Evolutionary conservation across 1,140 invertebrate species (phyloP).

Genomic region (Calephelis virginiensis): DNA sequence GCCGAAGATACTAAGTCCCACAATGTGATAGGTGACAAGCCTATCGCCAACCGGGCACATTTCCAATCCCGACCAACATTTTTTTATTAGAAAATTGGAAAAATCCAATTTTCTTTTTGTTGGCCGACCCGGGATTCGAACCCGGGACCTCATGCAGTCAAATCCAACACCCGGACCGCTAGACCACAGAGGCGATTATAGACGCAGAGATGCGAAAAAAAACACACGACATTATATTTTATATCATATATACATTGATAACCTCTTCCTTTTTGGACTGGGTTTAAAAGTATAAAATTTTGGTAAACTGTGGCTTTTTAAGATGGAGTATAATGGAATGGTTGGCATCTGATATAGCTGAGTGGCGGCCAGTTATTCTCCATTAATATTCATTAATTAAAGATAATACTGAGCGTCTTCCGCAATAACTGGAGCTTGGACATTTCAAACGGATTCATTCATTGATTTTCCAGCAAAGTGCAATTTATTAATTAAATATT

Average conservation of each 20-base stretch:
- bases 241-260: background rate
- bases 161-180: too few species aligned
- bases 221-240: too few species aligned
- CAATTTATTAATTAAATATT: background rate
- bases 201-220: too few species aligned
- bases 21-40: too few species aligned
- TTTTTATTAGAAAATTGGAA: too few species aligned
- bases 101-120: too few species aligned
- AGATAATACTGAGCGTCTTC: background rate
- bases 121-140: too few species aligned
- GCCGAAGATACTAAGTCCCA: too few species aligned
- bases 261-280: background rate
- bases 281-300: background rate
- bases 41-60: too few species aligned
- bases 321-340: constrained; percentile 2
- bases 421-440: background rate
- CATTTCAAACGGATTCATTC: background rate
- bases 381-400: constrained; percentile 27
- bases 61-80: too few species aligned
- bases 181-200: too few species aligned
- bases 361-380: constrained; percentile 26
- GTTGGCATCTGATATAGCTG: constrained; percentile 26
- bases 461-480: background rate
- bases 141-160: too few species aligned
- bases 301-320: background rate